phyloP scores from a whole-genome alignment of 2,113 vertebrate species.

The Oncorhynchus masou region DNA sequence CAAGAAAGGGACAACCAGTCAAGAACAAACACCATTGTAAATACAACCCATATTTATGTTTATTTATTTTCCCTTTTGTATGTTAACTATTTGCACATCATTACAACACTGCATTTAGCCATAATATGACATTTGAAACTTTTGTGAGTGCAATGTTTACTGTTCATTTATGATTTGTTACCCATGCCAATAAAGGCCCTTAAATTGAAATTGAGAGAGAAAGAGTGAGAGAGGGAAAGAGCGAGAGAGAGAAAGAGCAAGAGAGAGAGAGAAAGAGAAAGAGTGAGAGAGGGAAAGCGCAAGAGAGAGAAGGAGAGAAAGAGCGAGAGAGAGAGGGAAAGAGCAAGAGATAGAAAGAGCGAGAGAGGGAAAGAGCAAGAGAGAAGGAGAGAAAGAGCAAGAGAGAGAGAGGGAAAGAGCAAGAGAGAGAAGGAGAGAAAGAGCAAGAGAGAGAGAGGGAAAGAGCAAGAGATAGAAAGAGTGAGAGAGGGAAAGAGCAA shows the following conservation, averaged over 20 bases:
- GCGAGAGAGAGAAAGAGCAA: no score
- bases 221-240: background rate
- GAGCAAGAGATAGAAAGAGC: background rate
- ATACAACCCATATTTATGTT: no score
- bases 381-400: background rate
- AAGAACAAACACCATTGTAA: no score
- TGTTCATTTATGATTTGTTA: no score
- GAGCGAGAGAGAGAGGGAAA: background rate
- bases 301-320: background rate
- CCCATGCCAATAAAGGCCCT: no score
- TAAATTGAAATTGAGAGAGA: background rate
- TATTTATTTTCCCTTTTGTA: no score
- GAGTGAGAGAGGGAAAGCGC: background rate
- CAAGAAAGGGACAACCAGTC: no score
- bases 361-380: background rate
- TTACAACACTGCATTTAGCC: no score
- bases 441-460: background rate
- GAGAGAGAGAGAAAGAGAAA: background rate
- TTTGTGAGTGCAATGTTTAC: no score
- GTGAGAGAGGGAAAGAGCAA: background rate
- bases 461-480: background rate
- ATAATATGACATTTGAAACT: no score
- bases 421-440: background rate
- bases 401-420: background rate
- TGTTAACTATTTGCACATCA: no score